phyloP scores from a whole-genome alignment of 2,888 invertebrate species.

The Oasisia sp. region DNA sequence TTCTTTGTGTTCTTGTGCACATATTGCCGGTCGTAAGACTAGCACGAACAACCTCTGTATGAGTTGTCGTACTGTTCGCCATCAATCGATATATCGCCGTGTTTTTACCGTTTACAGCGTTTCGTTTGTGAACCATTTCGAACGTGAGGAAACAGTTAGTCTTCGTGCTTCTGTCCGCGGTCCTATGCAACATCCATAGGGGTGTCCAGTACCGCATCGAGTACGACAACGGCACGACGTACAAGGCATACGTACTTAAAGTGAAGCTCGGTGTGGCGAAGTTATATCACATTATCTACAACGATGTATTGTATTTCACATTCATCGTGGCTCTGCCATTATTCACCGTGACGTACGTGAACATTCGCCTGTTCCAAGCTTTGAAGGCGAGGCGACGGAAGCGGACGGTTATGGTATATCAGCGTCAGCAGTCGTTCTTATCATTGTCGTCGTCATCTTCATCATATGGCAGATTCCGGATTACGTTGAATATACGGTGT shows the following conservation, averaged over 20 bases:
- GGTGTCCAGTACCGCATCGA: conserved; percentile 30
- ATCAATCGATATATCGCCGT: conserved; percentile 44
- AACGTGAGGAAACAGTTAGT: conserved; percentile 42
- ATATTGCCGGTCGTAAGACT: conserved; percentile 34
- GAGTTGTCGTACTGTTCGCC: conserved; percentile 40
- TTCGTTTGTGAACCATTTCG: conserved; percentile 40
- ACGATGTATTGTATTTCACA: conserved; percentile 32
- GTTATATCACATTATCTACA: conserved; percentile 32
- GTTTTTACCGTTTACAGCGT: conserved; percentile 43
- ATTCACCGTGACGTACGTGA: conserved; percentile 32
- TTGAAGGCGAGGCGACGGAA: conserved; percentile 30
- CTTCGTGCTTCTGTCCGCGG: conserved; percentile 34
- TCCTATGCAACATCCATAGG: conserved; percentile 39
- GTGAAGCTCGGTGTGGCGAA: conserved; percentile 29
- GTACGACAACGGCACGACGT: conserved; percentile 8
- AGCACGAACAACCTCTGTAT: conserved; percentile 41
- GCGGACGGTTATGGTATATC: conserved; percentile 32
- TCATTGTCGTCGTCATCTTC: conserved; percentile 44
- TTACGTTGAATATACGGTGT: conserved; percentile 43
- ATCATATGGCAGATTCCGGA: conserved; percentile 43
- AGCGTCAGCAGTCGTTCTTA: conserved; percentile 43
- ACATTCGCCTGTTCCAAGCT: conserved; percentile 32
- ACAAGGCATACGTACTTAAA: neutral
- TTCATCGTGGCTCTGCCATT: conserved; percentile 33
- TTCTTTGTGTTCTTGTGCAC: conserved; percentile 35